A percentile compares a stretch with the other conserved stretches of the same genome.
Conservation (phyloP, 2,888 invertebrate genomes). For the Dynastes hyllus region DNA sequence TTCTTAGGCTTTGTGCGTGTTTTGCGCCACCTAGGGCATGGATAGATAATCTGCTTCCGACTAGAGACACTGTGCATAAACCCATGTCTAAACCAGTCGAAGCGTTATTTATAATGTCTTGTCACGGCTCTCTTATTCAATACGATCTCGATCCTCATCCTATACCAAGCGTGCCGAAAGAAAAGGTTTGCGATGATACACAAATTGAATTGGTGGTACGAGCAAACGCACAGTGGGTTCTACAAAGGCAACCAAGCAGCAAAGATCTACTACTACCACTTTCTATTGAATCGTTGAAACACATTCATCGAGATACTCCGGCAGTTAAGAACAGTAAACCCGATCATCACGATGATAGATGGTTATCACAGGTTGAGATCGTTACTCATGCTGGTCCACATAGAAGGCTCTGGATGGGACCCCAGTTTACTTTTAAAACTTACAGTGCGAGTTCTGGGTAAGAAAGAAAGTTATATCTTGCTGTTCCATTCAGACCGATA, state of each 20-base stretch:
- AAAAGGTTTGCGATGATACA: slow-evolving; percentile 90
- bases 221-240: slow-evolving; percentile 92
- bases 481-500: not conserved
- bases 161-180: slow-evolving; percentile 81
- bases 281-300: slow-evolving; percentile 79
- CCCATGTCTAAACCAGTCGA: slow-evolving; percentile 79
- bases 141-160: slow-evolving; percentile 89
- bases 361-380: slow-evolving; percentile 98
- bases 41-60: slow-evolving; percentile 71
- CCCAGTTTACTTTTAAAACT: slow-evolving; percentile 98
- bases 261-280: slow-evolving; percentile 86
- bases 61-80: slow-evolving; percentile 64
- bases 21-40: slow-evolving; percentile 86
- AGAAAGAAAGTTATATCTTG: slow-evolving; percentile 60
- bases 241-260: slow-evolving; percentile 79
- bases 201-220: slow-evolving; percentile 89
- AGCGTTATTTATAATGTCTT: slow-evolving; percentile 92
- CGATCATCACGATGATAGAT: slow-evolving; percentile 82
- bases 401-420: slow-evolving; percentile 98
- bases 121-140: slow-evolving; percentile 90
- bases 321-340: slow-evolving; percentile 58
- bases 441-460: slow-evolving; percentile 86
- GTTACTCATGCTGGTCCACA: slow-evolving; percentile 98
- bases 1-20: slow-evolving; percentile 84
- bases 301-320: slow-evolving; percentile 69